These are phyloP conservation scores for Thereva nobilitata DNA, from an alignment of 2,888 invertebrate genomes.

Conservation along the genomic window DNA sequence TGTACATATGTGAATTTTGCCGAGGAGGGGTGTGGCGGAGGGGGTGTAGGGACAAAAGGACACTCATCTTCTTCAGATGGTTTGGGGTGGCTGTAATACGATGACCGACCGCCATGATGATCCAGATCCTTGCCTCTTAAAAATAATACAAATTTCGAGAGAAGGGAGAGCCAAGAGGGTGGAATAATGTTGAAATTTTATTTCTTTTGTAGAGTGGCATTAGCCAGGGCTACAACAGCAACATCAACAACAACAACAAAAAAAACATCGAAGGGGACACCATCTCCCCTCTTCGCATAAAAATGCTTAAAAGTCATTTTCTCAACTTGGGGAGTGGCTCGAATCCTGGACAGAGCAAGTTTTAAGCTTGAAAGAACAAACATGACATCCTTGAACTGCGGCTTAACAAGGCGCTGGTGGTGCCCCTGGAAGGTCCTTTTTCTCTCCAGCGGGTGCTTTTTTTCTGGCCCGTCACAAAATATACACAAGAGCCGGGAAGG, in stretches of 20 bases:
- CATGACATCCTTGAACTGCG: slow-evolving; percentile 28
- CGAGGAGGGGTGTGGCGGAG: no score
- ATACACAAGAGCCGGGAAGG: no score
- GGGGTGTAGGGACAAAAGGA: no score
- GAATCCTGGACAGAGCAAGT: slow-evolving; percentile 11
- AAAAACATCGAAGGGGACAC: background rate
- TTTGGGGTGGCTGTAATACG: no score
- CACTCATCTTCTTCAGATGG: no score
- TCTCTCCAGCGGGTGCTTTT: background rate
- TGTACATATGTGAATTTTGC: no score
- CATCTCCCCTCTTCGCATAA: slow-evolving; percentile 6
- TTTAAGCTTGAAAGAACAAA: slow-evolving; percentile 21
- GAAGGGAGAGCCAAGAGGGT: background rate
- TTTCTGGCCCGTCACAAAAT: no score
- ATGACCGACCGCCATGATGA: background rate
- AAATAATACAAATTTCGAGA: no score
- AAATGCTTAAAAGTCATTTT: slow-evolving; percentile 18
- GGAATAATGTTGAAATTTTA: slow-evolving; percentile 23
- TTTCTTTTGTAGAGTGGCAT: slow-evolving; percentile 12
- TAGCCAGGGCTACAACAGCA: background rate
- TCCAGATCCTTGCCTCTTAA: no score
- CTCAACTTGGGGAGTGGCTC: slow-evolving; percentile 1
- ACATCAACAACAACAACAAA: background rate
- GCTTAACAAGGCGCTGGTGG: slow-evolving; percentile 20
- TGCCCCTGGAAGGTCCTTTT: slow-evolving; percentile 15